These are phyloP conservation scores for Sebastes hubbsi DNA, from an alignment of 2,797 vertebrate genomes.

Conservation along the genomic window DNA sequence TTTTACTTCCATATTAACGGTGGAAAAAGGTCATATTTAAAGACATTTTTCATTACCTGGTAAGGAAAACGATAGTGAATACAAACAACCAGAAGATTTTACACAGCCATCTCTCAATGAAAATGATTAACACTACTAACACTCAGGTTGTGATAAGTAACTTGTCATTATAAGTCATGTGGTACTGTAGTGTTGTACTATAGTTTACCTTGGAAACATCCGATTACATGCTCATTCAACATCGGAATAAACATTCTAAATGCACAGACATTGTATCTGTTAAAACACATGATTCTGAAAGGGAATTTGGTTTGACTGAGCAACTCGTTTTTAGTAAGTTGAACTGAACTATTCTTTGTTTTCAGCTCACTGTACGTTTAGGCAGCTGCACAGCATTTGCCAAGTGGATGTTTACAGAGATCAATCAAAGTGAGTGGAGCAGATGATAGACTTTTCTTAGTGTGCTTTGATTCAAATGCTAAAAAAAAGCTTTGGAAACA, in stretches of 20 bases:
- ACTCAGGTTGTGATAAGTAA: not conserved
- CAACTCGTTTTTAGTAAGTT: not conserved
- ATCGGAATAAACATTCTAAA: not conserved
- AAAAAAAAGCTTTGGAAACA: not conserved
- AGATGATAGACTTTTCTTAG: not conserved
- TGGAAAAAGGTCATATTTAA: not conserved
- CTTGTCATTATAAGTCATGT: not conserved
- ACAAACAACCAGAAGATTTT: not conserved
- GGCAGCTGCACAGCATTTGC: not conserved
- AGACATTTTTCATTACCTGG: not conserved
- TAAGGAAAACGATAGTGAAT: not conserved
- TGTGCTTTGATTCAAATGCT: not conserved
- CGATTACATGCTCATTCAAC: not conserved
- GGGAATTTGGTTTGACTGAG: not conserved
- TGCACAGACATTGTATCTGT: fast-evolving
- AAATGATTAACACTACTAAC: not conserved
- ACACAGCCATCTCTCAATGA: not conserved
- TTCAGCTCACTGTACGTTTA: not conserved
- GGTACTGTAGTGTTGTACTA: not conserved
- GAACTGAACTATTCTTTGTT: not conserved
- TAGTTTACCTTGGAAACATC: not conserved
- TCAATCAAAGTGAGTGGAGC: not conserved
- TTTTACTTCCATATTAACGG: conserved; percentile 15
- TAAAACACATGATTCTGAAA: not conserved
- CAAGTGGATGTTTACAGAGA: not conserved